Base-by-base conservation (phyloP, 1,140 invertebrate genomes). In the Diabrotica virgifera region DNA sequence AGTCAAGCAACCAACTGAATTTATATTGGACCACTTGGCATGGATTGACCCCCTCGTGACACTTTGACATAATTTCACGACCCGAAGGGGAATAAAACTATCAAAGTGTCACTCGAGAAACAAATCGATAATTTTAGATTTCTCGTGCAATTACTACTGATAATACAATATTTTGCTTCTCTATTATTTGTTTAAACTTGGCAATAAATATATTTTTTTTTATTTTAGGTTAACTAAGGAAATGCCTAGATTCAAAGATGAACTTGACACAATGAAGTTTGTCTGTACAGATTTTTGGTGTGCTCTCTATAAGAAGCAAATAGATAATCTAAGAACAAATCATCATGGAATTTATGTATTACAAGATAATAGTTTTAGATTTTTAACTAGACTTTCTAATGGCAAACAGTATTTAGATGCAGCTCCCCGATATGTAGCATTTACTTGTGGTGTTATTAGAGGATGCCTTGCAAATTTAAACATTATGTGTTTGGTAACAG, bases 281-380 rank as follows among this genome's bases (percentile, higher is more conserved):
- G 95, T 99, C 51, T 99, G 97, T 77, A 99, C 97, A 69, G 97
- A 99, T 77, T 97, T 99, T 76, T 99, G 97, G 97, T 91, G 90
- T 24, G 89, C 90, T 36, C 87, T 98, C 14, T 99, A 97, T 79
- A 97, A 97, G 74, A 99, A 99, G 79, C 96, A 98, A 82, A 95
- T 99, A 63, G 97, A 99, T 78, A 99, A 98, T 81, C 82, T 99
- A n/a, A 82, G 96, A 70, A 99, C 97, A 11, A 99, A 99, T 82
- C 96, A 99, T 81, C 94, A 98, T 80, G 97, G 97, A 6, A 93
- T 98, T 36, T 99, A 99, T 82, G 95, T 99, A 36, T 82, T 99
- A n/a, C 94, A 97, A 80, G 97, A 99, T 76, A 97, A 97, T 81
- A 86, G 87, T 63, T 99, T 99, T 78, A 84, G 93, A 64, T 94